Evolutionary conservation across 2,888 invertebrate species (phyloP), one percentile per base, ranked within the genome.

Genomic region (Timema cristinae): DNA sequence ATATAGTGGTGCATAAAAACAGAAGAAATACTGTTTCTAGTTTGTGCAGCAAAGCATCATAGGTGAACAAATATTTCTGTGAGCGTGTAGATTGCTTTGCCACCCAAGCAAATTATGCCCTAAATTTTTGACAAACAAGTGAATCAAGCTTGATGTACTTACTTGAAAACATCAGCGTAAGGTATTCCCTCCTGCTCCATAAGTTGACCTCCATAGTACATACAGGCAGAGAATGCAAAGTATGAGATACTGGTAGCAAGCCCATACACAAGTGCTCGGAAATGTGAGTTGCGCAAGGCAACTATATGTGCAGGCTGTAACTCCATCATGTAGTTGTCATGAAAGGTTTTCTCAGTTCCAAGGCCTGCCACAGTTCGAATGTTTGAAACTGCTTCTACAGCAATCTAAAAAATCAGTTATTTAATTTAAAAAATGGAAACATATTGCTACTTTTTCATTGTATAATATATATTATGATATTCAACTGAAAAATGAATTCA

Each of bases 321-420:
- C 74, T 88, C 85, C 0, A 81, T 81, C 4, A 87, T 85, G 79
- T 92, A 94, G 70, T 87, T 85, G 0, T 82, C 76, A 56, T 88
- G 85, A 81, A 93, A 92, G 50, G 85, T 85, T 47, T 87, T 84
- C 81, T 94, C 93, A 50, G 89, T 84, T 1, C 91, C 90, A 32
- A 93, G 81, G 0, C 91, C 90, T 0, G 88, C 90, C 0, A 92
- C 92, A 0, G 94, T 94, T 61, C 92, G 85, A 8, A 93, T 89
- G 78, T 91, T 92, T 7, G 89, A 86, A 1, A 93, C 90, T 5
- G 90, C 91, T 81, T 93, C 93, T 13, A 92, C 90, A 7, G 92
- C 91, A 73, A 91, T 84, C 89, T 88, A 32, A 32, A 32, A n/a
- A 32, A 32, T 32, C 32, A 32, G n/a, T n/a, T n/a, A n/a, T n/a